These are phyloP conservation scores for Sturnira hondurensis DNA, from an alignment of 2,113 vertebrate genomes.

Conservation along the genomic window DNA sequence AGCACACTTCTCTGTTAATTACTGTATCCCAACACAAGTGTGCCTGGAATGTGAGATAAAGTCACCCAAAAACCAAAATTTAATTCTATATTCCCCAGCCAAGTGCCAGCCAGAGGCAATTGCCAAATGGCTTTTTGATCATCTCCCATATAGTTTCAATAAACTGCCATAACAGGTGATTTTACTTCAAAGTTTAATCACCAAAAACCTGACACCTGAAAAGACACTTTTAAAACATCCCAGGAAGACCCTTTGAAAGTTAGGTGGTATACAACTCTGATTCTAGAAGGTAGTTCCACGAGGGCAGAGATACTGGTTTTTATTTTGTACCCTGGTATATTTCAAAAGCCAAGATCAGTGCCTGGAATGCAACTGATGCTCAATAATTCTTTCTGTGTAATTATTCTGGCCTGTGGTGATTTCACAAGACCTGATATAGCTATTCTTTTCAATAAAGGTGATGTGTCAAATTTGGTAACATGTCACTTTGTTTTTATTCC, in stretches of 20 bases:
- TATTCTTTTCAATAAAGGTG: neutral
- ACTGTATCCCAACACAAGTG: neutral
- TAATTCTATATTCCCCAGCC: neutral
- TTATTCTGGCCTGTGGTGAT: neutral
- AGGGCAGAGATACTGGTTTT: neutral
- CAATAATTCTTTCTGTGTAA: neutral
- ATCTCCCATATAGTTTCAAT: neutral
- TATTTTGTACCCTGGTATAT: neutral
- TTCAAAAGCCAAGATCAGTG: neutral
- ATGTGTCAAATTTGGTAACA: neutral
- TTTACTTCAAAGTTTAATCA: slow-evolving; percentile 6
- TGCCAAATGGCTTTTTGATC: neutral
- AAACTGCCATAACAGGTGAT: neutral
- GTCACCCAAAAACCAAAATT: neutral
- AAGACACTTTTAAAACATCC: neutral
- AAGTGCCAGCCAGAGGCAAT: neutral
- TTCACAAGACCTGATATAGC: neutral
- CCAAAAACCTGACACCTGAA: neutral
- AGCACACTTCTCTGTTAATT: neutral
- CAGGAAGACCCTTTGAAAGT: neutral
- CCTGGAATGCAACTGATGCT: neutral
- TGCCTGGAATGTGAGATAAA: slow-evolving; percentile 1
- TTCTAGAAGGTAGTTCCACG: neutral
- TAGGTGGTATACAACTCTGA: neutral
- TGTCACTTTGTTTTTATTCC: neutral